These are phyloP conservation scores for Trachelus iudaicus DNA, from an alignment of 2,888 invertebrate genomes.

Conservation along the genomic window DNA sequence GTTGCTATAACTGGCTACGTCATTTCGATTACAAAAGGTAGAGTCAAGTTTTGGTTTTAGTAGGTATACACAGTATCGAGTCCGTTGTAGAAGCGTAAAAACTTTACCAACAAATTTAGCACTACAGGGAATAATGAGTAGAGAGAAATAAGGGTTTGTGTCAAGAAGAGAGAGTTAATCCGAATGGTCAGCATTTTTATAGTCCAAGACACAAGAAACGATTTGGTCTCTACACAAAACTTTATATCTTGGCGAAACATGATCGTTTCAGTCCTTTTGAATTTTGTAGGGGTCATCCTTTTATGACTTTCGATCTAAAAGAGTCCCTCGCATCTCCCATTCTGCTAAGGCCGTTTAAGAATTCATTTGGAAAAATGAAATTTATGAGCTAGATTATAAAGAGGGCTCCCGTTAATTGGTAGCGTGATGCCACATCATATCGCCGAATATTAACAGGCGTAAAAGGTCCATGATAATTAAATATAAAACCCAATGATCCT, in stretches of 20 bases:
- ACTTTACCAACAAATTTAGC: neutral
- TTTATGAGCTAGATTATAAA: neutral
- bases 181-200: neutral
- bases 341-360: neutral
- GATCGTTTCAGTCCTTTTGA: neutral
- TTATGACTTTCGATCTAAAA: neutral
- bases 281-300: neutral
- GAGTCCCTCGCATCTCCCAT: neutral
- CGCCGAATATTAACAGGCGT: neutral
- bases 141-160: neutral
- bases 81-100: neutral
- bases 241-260: neutral
- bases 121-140: neutral
- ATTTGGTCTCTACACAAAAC: neutral
- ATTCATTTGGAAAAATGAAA: neutral
- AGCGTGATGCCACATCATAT: neutral
- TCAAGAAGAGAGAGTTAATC: neutral
- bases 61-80: neutral
- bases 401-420: neutral
- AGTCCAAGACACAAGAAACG: neutral
- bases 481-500: neutral
- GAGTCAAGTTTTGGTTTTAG: neutral
- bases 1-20: neutral
- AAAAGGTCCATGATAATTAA: neutral
- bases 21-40: neutral